Evolutionary conservation across 2,888 invertebrate species (phyloP), one percentile per base, ranked within the genome.

Genomic region (Ochropleura leucogaster): DNA sequence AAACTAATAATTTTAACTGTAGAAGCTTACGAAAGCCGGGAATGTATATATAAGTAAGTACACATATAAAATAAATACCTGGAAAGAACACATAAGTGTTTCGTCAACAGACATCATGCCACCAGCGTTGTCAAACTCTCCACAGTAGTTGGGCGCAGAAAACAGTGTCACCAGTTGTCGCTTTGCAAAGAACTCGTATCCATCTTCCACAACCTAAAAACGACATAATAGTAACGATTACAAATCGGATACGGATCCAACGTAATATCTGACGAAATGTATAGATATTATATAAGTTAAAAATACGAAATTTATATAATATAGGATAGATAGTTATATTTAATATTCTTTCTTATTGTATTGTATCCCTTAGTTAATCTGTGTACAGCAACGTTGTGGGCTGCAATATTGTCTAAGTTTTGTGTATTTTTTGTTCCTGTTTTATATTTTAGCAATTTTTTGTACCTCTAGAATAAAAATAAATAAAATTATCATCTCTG

Each of bases 51-150:
- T 10, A 47, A 55, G 51, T 20, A 0, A 5, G 10, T 57, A 64
- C 72, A 44, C 73, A 60, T 16, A 46, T 68, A 40, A n/a, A 12
- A 65, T 20, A 80, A 53, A 44, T 93, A 99, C 99, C 98, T 99
- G 99, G 97, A 99, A 99, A 88, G 99, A 99, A 97, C 99, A 99
- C 99, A 99, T 99, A 70, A 99, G 97, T 80, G 99, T 99, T 94
- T 99, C 99, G 94, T 99, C 99, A 51, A 99, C 99, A 80, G 99
- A 99, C 99, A 99, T 99, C 99, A 99, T 99, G 80, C 99, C 99
- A 73, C 99, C 99, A 69, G 99, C 99, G 93, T 99, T 99, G 94
- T 99, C 99, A 92, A 99, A 99, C 95, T 99, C 99, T n/a, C 99
- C 99, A 93, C 99, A 99, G 93, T 99, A 99, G 94, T 99, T 99